Base-by-base conservation (phyloP, 2,888 invertebrate genomes). In the Cephus sareptanus region DNA sequence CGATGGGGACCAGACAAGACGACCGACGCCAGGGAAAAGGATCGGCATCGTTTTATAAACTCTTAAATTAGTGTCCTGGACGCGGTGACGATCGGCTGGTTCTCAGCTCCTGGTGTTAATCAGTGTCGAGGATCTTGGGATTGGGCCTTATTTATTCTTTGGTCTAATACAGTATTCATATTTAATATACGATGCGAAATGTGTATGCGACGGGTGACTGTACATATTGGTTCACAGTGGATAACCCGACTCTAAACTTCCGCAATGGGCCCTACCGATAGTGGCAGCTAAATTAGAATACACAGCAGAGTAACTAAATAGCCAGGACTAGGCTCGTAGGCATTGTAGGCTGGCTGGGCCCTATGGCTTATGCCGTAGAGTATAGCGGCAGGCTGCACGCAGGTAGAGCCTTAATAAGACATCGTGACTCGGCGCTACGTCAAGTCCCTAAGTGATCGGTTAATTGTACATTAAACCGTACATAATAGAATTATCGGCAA, bases 391-490 rank as follows among this genome's bases (percentile, higher is more conserved):
- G 80, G 79, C 83, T 83, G 79, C 79, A 81, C 83, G 82, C 81
- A 83, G 83, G 86, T 85, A 85, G 86, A 87, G 86, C 83, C 90
- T 90, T 91, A 91, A 91, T 91, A 90, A 91, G 91, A 90, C 90
- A 88, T 91, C 90, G 90, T 91, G 91, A 91, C 89, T 91, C 89
- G 87, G 87, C 91, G 88, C 85, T 88, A 89, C 87, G 90, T 91
- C 90, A 90, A 23, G 87, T 80, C 82, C 88, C 86, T 90, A 91
- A 91, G 90, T 90, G 91, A 91, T 91, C 91, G 87, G 90, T 90
- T 91, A 91, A 91, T 91, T 90, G 90, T 90, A 90, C 89, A 91
- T 91, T 90, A 91, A 90, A 90, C 90, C 90, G 87, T 90, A 87
- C 87, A 90, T 91, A 91, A 91, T 91, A 89, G 90, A 91, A 91